Evolutionary conservation across 2,797 vertebrate species (phyloP).

Genomic region (Peromyscus eremicus): DNA sequence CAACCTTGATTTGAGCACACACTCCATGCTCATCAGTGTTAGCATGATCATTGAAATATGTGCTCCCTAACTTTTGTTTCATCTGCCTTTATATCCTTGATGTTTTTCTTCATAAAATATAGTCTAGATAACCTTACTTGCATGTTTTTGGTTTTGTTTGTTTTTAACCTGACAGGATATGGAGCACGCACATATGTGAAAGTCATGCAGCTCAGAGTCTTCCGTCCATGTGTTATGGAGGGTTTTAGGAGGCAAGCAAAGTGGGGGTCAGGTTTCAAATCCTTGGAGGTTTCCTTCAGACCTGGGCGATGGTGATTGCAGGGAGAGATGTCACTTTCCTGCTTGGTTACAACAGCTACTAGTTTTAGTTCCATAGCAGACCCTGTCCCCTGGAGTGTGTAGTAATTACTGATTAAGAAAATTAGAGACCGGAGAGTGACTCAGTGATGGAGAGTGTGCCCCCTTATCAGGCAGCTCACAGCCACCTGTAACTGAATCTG

Average conservation of each 20-base stretch:
- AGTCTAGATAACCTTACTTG: neutral
- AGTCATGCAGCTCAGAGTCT: neutral
- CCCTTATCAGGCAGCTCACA: neutral
- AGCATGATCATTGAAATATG: neutral
- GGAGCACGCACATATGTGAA: neutral
- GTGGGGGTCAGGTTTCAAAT: constrained; percentile 13
- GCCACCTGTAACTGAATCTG: neutral
- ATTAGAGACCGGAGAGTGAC: neutral
- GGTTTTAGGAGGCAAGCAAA: constrained; percentile 19
- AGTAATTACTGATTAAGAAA: constrained; percentile 19
- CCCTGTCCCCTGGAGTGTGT: neutral
- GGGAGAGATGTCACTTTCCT: neutral
- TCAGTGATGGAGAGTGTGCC: neutral
- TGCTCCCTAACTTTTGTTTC: constrained; percentile 17
- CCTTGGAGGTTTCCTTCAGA: neutral
- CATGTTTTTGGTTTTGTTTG: neutral
- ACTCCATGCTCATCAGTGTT: neutral
- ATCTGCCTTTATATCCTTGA: constrained; percentile 7
- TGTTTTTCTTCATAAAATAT: constrained; percentile 60
- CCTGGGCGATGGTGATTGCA: neutral
- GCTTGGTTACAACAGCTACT: constrained; percentile 14
- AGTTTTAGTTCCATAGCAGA: constrained; percentile 20
- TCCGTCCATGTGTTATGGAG: neutral
- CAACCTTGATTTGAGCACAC: neutral
- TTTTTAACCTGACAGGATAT: neutral